Percentiles rank a stretch among this genome's conserved stretches.
Evolutionary conservation across 2,888 invertebrate species (phyloP).

Genomic region (Drosophila gaucha): DNA sequence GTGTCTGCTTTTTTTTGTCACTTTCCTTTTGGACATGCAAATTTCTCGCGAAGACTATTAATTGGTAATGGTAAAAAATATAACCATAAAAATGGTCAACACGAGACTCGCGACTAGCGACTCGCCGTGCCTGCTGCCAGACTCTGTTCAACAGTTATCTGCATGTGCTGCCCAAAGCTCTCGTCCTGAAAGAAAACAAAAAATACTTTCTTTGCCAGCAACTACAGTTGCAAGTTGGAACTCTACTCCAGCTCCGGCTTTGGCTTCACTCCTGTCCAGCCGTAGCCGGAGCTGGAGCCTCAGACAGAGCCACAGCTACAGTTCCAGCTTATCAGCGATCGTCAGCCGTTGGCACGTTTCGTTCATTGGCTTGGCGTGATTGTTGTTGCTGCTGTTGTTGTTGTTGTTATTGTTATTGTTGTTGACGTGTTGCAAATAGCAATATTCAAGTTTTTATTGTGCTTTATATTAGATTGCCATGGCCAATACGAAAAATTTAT

Average conservation of each 20-base stretch:
- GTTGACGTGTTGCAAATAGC: slow-evolving; percentile 78
- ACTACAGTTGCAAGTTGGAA: slow-evolving; percentile 15
- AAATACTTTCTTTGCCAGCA: slow-evolving; percentile 64
- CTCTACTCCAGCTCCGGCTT: slow-evolving; percentile 37
- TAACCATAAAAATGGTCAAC: slow-evolving; percentile 76
- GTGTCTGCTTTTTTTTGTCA: slow-evolving; percentile 52
- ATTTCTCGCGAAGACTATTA: slow-evolving; percentile 75
- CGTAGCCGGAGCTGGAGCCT: slow-evolving; percentile 2
- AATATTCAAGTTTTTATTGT: slow-evolving; percentile 79
- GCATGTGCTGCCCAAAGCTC: slow-evolving; percentile 40
- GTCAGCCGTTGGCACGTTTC: slow-evolving; percentile 79
- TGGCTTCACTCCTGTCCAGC: slow-evolving; percentile 28
- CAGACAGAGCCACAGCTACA: slow-evolving; percentile 11
- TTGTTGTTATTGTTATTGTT: slow-evolving; percentile 32
- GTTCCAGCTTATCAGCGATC: slow-evolving; percentile 69
- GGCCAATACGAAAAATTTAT: slow-evolving; percentile 68
- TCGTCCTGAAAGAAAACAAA: slow-evolving; percentile 48
- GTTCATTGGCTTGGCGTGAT: slow-evolving; percentile 74
- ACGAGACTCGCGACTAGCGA: slow-evolving; percentile 46
- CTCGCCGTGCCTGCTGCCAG: slow-evolving; percentile 29
- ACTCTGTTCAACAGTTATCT: slow-evolving; percentile 38
- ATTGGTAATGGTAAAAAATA: slow-evolving; percentile 72
- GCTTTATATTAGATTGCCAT: slow-evolving; percentile 78
- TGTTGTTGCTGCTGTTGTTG: slow-evolving; percentile 52
- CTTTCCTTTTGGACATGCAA: slow-evolving; percentile 75